Base-by-base conservation (phyloP, 2,888 invertebrate species). In the Pollenia griseotomentosa region DNA sequence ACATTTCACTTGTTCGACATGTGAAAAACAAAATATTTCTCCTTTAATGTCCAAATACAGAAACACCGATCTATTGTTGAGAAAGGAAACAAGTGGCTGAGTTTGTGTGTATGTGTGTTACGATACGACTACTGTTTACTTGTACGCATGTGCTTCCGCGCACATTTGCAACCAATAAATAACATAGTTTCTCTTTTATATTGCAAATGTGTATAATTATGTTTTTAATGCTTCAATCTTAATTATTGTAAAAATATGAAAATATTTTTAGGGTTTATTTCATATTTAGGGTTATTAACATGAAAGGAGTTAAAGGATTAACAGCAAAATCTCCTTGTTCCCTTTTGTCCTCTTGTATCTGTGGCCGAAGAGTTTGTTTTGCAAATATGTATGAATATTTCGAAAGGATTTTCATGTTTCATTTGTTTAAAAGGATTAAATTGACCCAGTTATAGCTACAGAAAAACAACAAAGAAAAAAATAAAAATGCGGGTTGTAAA, bases 71-170 rank as follows among this genome's bases (percentile, higher is more conserved):
- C 55, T 59, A 51, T 19, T 79, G 81, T 89, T 40, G 6, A 51
- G 23, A 75, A 40, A 51, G 75, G 40, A n/a, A 75, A 14, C 40
- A 75, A 63, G 51, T 63, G 8, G 46, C 33, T 59, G 88, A 88
- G 74, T 86, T 79, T 85, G 57, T 51, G 78, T 79, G 59, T 80
- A 77, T 57, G 79, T 88, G 40, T 68, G 23, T 44, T 11, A 75
- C 75, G n/a, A 46, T 57, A 16, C 42, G 66, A 33, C 16, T 51
- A 63, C 46, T 57, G 33, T 40, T 42, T 68, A 48, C 57, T 53
- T 83, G 83, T 84, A 88, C 89, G 87, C 86, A 53, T 83, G 83
- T 84, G 88, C 89, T 86, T 85, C 88, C 87, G 90, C 83, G 89
- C 90, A 91, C 10, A 12, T 46, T 23, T n/a, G 10, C 5, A 23